Base-by-base conservation (phyloP, 2,888 invertebrate genomes). In the Dryobotodes eremita region DNA sequence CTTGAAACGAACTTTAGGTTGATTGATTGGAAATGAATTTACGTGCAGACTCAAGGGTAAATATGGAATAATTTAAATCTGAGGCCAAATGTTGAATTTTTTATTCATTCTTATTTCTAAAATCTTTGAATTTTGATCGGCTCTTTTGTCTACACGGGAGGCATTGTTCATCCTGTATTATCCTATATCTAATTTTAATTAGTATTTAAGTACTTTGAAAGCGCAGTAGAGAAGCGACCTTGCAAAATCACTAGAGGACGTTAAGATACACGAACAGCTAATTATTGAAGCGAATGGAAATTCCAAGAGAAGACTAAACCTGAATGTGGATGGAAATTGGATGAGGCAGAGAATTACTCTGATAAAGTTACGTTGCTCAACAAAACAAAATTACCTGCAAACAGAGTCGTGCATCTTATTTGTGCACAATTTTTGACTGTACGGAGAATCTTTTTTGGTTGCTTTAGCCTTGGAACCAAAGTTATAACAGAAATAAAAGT, bases 11-110 rank as follows among this genome's bases (percentile, higher is more conserved):
- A 42, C 59, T 71, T 72, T 26, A 8, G 23, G 13, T 74, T 64
- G 69, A 68, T 82, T 55, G 57, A 81, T 85, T 71, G 59, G 50
- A 73, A 85, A 68, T 55, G n/a, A 65, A 62, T 70, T 70, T 62
- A 62, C 26, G 17, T 55, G 4, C 36, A 5, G 7, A 53, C 3
- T 57, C 15, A 11, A 20, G 17, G 20, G 13, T 59, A 11, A 36
- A 20, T 17, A n/a, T n/a, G 0, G 4, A 26, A 59, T 55, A 26
- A 59, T 55, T 64, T 31, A 6, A 65, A 55, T 48, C 6, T 26
- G n/a, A 36, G 31, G 1, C 11, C 1, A 5, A 7, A 55, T 17
- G 31, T 71, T 71, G 11, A 31, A 71, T 13, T 55, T 13, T 23
- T 53, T 7, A 26, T n/a, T 48, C 0, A 36, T 62, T 20, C 1